Percentiles rank a stretch among this genome's conserved stretches.
phyloP scores from a whole-genome alignment of 2,113 vertebrate genomes.

The Melanerpes formicivorus region DNA sequence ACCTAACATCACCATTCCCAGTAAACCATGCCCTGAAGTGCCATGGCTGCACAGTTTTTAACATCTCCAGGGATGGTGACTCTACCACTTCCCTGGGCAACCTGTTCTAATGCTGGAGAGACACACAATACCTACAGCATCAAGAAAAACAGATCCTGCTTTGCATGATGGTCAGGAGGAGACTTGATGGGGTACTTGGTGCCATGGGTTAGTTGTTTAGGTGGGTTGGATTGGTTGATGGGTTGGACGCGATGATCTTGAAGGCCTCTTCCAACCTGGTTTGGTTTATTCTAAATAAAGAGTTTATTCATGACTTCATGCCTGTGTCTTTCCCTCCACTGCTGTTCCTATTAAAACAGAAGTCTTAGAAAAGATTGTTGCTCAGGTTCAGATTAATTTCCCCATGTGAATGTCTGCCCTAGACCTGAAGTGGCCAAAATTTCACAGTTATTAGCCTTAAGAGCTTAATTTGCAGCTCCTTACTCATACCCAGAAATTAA shows the following conservation, averaged over 20 bases:
- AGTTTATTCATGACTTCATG: fast-evolving
- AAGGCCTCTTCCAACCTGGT: too few species aligned
- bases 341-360: not conserved
- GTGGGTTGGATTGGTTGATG: too few species aligned
- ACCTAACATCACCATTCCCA: too few species aligned
- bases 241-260: too few species aligned
- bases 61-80: too few species aligned
- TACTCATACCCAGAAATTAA: not conserved
- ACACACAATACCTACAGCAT: fast-evolving
- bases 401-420: not conserved
- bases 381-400: not conserved
- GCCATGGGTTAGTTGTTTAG: too few species aligned
- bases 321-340: not conserved
- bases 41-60: too few species aligned
- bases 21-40: too few species aligned
- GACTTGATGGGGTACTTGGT: too few species aligned
- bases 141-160: not conserved
- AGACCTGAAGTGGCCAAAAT: not conserved
- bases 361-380: not conserved
- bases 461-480: not conserved
- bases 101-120: too few species aligned
- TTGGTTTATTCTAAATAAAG: too few species aligned
- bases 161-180: not conserved
- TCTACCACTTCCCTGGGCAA: too few species aligned
- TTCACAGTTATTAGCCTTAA: not conserved